Evolutionary conservation across 2,888 invertebrate species (phyloP).

Genomic region (Coronaproctus castanopsis): DNA sequence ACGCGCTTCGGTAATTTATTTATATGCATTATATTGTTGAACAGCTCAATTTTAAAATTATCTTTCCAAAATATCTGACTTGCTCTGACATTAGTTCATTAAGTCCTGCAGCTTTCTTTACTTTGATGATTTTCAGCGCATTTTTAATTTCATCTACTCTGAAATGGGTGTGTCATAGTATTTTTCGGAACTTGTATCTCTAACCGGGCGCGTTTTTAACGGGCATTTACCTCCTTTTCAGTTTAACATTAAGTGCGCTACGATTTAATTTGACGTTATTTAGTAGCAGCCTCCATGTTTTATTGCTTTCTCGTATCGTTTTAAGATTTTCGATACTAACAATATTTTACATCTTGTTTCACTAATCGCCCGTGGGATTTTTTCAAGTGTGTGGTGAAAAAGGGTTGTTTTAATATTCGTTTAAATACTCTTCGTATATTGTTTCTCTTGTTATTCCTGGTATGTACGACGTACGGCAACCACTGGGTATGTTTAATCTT

Average conservation of each 20-base stretch:
- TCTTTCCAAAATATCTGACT: too few species aligned
- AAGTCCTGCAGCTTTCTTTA: background rate
- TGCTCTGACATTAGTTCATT: too few species aligned
- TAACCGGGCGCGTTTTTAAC: background rate
- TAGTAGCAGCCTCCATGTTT: background rate
- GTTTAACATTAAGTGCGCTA: background rate
- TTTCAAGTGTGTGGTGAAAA: background rate
- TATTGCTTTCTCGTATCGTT: background rate
- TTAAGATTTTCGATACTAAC: background rate
- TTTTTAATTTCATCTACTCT: background rate
- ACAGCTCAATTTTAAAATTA: too few species aligned
- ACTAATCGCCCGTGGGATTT: background rate
- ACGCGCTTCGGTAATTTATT: too few species aligned
- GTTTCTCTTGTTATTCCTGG: background rate
- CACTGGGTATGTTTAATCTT: background rate
- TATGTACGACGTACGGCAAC: background rate
- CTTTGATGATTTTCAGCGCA: background rate
- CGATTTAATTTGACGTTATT: background rate
- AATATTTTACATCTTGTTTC: background rate
- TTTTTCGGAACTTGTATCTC: background rate
- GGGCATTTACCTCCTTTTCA: background rate
- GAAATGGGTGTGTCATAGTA: too few species aligned
- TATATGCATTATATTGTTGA: too few species aligned
- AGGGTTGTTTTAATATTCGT: background rate
- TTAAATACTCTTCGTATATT: background rate